Percentiles rank a stretch among this genome's conserved stretches.
These are phyloP conservation scores for Aythya baeri DNA, from an alignment of 2,113 vertebrate genomes.

Conservation along the genomic window DNA sequence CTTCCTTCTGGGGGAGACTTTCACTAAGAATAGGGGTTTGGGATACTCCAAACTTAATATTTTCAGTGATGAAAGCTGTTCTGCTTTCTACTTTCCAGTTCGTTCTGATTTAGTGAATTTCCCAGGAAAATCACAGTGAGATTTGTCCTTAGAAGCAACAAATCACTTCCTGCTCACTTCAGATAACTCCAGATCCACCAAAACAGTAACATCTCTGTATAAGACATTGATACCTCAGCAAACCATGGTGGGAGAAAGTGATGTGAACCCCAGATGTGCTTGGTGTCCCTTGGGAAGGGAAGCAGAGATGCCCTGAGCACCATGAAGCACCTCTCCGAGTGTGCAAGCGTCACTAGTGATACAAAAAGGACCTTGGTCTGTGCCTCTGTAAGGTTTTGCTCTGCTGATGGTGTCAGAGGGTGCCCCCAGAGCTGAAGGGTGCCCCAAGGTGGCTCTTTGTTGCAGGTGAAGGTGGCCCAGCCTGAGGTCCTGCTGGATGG, in stretches of 20 bases:
- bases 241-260: background rate
- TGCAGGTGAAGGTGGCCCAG: slow-evolving; percentile 84
- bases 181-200: fast-evolving
- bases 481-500: slow-evolving; percentile 81
- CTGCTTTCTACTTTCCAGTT: background rate
- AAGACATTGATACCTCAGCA: background rate
- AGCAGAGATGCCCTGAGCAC: background rate
- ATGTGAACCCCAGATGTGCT: fast-evolving
- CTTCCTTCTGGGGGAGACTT: background rate
- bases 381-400: background rate
- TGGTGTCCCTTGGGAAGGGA: background rate
- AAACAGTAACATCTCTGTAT: background rate
- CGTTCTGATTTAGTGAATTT: background rate
- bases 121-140: background rate
- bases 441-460: background rate
- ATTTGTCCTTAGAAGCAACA: background rate
- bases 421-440: background rate
- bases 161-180: background rate
- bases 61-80: background rate
- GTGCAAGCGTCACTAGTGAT: background rate
- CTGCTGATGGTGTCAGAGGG: background rate
- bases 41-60: background rate
- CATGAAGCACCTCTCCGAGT: background rate
- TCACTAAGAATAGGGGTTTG: background rate
- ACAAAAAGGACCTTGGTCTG: background rate